Evolutionary conservation across 2,888 invertebrate genomes (phyloP).

Genomic region (Cryptocheilus praepositus): DNA sequence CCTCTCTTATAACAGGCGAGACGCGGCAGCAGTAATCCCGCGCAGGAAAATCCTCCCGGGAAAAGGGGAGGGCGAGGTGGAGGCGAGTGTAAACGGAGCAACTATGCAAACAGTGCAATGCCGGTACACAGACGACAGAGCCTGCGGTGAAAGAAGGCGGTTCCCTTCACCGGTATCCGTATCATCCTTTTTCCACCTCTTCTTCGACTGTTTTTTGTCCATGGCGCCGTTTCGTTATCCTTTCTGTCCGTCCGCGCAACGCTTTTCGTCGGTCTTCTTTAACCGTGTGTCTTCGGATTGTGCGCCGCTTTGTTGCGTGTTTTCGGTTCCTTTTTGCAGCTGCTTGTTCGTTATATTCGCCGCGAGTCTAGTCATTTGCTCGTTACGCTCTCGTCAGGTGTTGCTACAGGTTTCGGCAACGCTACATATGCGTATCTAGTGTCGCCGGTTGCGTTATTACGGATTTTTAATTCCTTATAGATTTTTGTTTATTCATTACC

Average conservation of each 20-base stretch:
- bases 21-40: slow-evolving; percentile 1
- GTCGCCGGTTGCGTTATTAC: too few species aligned
- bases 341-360: background rate
- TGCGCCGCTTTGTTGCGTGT: too few species aligned
- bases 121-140: too few species aligned
- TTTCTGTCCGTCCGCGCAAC: background rate
- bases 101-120: slow-evolving; percentile 31
- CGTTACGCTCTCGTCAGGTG: too few species aligned
- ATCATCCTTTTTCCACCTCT: slow-evolving; percentile 1
- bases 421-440: too few species aligned
- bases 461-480: too few species aligned
- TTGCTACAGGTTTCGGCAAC: too few species aligned
- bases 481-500: too few species aligned
- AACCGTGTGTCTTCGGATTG: too few species aligned
- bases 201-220: background rate
- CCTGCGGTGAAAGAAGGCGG: slow-evolving; percentile 29
- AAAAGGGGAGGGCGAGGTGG: slow-evolving; percentile 6
- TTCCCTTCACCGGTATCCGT: background rate
- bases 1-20: too few species aligned
- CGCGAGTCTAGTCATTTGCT: too few species aligned
- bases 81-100: slow-evolving; percentile 29
- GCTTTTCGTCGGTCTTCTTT: slow-evolving; percentile 3
- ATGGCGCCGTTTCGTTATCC: slow-evolving; percentile 1
- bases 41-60: slow-evolving; percentile 16
- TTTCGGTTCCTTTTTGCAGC: too few species aligned